These are phyloP conservation scores for Siphamia tubifer DNA, from an alignment of 2,113 vertebrate species.

Conservation along the genomic window DNA sequence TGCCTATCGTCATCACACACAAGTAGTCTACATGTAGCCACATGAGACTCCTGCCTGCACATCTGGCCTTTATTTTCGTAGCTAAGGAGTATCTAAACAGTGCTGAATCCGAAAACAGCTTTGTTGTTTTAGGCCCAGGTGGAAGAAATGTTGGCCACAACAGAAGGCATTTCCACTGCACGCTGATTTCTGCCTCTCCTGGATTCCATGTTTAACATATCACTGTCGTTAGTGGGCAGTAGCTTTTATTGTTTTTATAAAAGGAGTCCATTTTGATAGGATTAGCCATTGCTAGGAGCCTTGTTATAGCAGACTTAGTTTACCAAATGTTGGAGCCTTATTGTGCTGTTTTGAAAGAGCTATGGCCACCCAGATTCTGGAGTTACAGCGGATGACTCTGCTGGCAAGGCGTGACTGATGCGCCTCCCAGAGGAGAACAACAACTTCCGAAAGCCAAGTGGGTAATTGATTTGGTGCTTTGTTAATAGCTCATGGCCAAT, in stretches of 20 bases:
- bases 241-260: slow-evolving; percentile 73
- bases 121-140: slow-evolving; percentile 81
- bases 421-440: slow-evolving; percentile 62
- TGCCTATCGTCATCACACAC: slow-evolving; percentile 64
- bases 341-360: slow-evolving; percentile 75
- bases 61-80: slow-evolving; percentile 79
- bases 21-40: slow-evolving; percentile 77
- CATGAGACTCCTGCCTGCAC: slow-evolving; percentile 72
- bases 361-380: slow-evolving; percentile 77
- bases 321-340: slow-evolving; percentile 73
- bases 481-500: slow-evolving; percentile 67
- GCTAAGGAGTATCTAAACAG: slow-evolving; percentile 78
- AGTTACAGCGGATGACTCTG: slow-evolving; percentile 57
- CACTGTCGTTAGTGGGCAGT: slow-evolving; percentile 68
- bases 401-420: slow-evolving; percentile 67
- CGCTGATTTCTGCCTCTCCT: slow-evolving; percentile 57
- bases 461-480: slow-evolving; percentile 68
- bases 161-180: slow-evolving; percentile 54
- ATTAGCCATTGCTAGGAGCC: slow-evolving; percentile 75
- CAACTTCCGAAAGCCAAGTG: slow-evolving; percentile 68
- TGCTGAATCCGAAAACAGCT: slow-evolving; percentile 61
- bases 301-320: slow-evolving; percentile 78
- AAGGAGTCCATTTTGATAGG: slow-evolving; percentile 81
- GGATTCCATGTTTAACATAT: slow-evolving; percentile 75
- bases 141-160: slow-evolving; percentile 60